Evolutionary conservation across 2,113 vertebrate species (phyloP).

Genomic region (Cynocephalus volans): DNA sequence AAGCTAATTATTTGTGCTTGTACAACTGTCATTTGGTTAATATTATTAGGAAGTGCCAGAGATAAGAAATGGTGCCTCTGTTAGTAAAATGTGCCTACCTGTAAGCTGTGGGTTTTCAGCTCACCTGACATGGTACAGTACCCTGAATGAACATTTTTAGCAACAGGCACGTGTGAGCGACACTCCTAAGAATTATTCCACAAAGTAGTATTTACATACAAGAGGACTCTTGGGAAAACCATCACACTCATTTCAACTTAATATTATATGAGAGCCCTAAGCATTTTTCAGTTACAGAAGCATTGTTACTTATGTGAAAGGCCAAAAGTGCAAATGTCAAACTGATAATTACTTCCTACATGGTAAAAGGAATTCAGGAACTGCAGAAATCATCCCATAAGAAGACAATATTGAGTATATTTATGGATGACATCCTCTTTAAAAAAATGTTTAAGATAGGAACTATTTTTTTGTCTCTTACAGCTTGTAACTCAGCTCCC

Average conservation of each 20-base stretch:
- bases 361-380: neutral
- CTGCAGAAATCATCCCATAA: neutral
- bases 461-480: neutral
- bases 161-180: neutral
- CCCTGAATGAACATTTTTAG: neutral
- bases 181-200: neutral
- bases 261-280: slow-evolving; percentile 7
- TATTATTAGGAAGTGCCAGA: slow-evolving; percentile 30
- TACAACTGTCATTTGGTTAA: slow-evolving; percentile 60
- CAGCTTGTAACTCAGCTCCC: neutral
- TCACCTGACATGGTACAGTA: neutral
- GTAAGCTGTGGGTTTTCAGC: slow-evolving; percentile 41
- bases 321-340: neutral
- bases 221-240: neutral
- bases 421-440: neutral
- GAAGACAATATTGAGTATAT: neutral
- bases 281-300: slow-evolving; percentile 13
- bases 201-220: neutral
- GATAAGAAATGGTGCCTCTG: slow-evolving; percentile 63
- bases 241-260: neutral
- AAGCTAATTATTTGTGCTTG: slow-evolving; percentile 60
- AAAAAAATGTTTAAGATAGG: neutral
- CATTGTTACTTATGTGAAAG: neutral
- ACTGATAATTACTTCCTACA: neutral
- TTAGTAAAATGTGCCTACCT: slow-evolving; percentile 44